Evolutionary conservation across 2,113 vertebrate species (phyloP), one percentile per base, ranked within the genome.

Genomic region (Argyrosomus japonicus): DNA sequence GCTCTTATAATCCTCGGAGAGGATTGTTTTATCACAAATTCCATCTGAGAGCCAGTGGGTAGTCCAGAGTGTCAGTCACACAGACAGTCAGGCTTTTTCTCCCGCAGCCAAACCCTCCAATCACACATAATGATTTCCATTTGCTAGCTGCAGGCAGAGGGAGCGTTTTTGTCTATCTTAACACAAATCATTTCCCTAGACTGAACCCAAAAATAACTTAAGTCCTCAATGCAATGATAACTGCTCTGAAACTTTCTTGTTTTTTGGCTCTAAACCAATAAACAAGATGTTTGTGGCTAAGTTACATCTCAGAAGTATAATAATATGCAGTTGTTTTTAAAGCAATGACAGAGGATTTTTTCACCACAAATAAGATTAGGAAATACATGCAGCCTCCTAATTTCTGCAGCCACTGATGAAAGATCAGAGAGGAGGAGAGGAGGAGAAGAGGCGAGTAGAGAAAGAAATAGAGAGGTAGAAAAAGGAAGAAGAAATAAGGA

Each of bases 101-200:
- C 25, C 18, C 8, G 53, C 79, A 87, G 87, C 87, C 87, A 87
- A 92, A 91, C 84, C 82, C 79, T 83, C 79, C 88, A 93, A 90
- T 91, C 93, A 91, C 73, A 83, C 77, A 70, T 88, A 89, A 94
- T 91, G 78, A 88, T 90, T 91, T 93, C 92, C 89, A 91, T 91
- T 93, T 85, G 82, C 54, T 70, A 53, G 88, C 82, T 83, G 73
- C 74, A 88, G 89, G 83, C 80, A 9, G 56, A 25, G 19, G 40
- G 71, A 43, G 29, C 23, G 27, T 47, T 85, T 78, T n/a, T 79
- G 68, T 89, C 68, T 58, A 75, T 77, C 75, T 83, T 73, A 76
- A 67, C 81, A 61, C 50, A 81, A 82, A 84, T 82, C n/a, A 61
- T 69, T 68, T 72, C 74, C 43, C 61, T 15, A 61, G 43, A 71